Conservation (phyloP, 2,888 invertebrate species). For the Athalia rosae region DNA sequence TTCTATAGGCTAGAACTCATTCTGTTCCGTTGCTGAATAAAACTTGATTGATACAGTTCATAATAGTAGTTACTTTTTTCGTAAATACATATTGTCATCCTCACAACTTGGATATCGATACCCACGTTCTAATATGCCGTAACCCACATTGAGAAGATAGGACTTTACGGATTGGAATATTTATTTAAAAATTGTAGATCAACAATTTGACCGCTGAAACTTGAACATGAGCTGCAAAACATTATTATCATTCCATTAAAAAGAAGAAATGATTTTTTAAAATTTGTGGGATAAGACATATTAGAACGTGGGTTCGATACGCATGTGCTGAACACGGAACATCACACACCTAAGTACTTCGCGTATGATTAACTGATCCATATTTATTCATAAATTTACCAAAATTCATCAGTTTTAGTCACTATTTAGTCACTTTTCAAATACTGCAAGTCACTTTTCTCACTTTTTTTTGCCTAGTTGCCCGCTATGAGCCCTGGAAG, state of each 20-base stretch:
- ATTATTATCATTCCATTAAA: neutral
- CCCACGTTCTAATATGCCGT: constrained; percentile 15
- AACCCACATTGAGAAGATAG: constrained; percentile 11
- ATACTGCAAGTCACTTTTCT: too few species aligned
- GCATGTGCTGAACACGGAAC: too few species aligned
- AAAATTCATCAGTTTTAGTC: constrained; percentile 19
- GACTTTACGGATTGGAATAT: constrained; percentile 19
- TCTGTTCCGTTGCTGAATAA: constrained; percentile 17
- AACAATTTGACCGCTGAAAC: constrained; percentile 2
- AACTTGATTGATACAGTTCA: constrained; percentile 28
- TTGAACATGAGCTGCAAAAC: neutral
- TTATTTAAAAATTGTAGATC: constrained; percentile 17
- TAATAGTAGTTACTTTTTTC: constrained; percentile 17
- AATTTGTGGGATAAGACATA: constrained; percentile 2
- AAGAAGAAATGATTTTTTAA: neutral
- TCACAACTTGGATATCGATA: constrained; percentile 21
- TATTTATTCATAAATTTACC: constrained; percentile 9
- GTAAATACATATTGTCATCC: constrained; percentile 24
- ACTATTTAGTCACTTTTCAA: constrained; percentile 3
- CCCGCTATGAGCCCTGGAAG: neutral
- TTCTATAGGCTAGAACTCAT: constrained; percentile 14
- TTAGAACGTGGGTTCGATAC: neutral
- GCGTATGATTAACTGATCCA: too few species aligned
- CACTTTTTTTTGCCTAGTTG: too few species aligned
- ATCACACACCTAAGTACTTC: too few species aligned